Percentiles rank a stretch among this genome's conserved stretches.
These are phyloP conservation scores for Ardeotis arabs DNA, from an alignment of 2,113 vertebrate species.

Conservation along the genomic window DNA sequence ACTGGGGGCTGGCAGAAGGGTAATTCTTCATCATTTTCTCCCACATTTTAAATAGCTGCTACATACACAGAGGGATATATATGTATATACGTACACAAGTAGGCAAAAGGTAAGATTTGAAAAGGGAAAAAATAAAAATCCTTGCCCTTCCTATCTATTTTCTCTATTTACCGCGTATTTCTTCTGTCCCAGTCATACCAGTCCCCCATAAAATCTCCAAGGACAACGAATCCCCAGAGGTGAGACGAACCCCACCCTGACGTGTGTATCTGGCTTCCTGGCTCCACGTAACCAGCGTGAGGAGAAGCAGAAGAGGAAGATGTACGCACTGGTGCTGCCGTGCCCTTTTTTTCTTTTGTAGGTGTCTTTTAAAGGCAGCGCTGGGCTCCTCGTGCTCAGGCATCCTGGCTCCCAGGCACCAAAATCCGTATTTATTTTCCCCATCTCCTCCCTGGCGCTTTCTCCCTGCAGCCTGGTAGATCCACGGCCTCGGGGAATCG, in stretches of 20 bases:
- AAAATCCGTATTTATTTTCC: background rate
- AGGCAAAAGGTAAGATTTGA: background rate
- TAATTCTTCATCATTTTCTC: background rate
- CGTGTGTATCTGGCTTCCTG: too few relatives aligned
- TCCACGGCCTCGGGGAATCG: background rate
- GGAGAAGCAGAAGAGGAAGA: background rate
- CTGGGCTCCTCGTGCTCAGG: background rate
- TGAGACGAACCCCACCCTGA: background rate
- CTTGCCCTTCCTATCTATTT: background rate
- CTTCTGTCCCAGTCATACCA: background rate
- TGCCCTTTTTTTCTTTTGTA: background rate
- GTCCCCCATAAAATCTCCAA: background rate
- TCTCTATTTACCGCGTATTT: background rate
- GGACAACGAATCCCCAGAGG: background rate
- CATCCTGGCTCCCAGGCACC: background rate
- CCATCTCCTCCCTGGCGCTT: fast-evolving
- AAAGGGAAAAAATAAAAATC: background rate
- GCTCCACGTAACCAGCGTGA: background rate
- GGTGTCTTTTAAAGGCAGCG: background rate
- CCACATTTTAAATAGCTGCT: background rate
- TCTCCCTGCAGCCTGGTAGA: background rate
- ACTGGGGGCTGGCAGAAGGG: background rate
- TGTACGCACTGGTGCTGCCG: fast-evolving
- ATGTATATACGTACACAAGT: fast-evolving
- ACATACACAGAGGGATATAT: too few relatives aligned